Conservation (phyloP, 1,140 invertebrate genomes). For the Chymomyza costata region DNA sequence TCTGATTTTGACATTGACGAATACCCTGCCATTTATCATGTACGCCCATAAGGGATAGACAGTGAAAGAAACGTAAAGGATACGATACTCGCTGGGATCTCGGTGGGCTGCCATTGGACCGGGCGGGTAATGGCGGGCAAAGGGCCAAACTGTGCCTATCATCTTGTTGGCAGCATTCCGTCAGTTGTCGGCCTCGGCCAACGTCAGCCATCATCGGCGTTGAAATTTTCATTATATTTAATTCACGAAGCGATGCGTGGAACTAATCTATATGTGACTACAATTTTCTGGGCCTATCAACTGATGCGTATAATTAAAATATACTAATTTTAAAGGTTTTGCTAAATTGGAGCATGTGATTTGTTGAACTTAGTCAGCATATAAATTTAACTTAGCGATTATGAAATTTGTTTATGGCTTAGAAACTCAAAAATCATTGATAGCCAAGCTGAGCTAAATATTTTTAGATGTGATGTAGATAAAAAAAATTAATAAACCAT, state of each 20-base stretch:
- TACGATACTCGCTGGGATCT: constrained; percentile 41
- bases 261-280: constrained; percentile 39
- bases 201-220: constrained; percentile 35
- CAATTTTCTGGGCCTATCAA: constrained; percentile 31
- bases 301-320: constrained; percentile 41
- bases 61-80: constrained; percentile 39
- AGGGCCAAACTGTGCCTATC: constrained; percentile 12
- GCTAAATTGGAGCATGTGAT: too few species aligned
- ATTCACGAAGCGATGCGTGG: constrained; percentile 39
- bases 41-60: constrained; percentile 46
- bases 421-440: too few species aligned
- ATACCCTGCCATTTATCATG: constrained; percentile 61
- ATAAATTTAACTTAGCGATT: neutral
- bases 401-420: too few species aligned
- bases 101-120: too few species aligned
- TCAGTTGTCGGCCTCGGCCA: constrained; percentile 17
- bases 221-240: constrained; percentile 46
- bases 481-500: too few species aligned
- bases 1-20: constrained; percentile 70
- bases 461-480: too few species aligned
- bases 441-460: too few species aligned
- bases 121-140: too few species aligned
- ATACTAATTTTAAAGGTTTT: constrained; percentile 32
- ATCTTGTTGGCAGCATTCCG: constrained; percentile 42
- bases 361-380: too few species aligned